Conservation (phyloP, 1,140 invertebrate genomes). For the Drosophila truncata region DNA sequence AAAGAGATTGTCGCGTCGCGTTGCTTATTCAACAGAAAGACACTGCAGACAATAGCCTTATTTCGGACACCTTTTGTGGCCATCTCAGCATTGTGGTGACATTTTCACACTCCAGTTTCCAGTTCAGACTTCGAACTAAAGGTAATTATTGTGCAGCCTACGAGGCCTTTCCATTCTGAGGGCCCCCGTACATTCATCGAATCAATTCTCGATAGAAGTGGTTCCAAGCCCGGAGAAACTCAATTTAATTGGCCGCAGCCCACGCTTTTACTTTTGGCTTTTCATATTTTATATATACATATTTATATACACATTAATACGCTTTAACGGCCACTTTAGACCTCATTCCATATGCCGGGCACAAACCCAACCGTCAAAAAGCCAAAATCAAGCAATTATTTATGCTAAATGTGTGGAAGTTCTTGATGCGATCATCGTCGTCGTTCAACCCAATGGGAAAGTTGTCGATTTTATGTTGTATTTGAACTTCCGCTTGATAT, state of each 20-base stretch:
- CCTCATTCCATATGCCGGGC: constrained; percentile 64
- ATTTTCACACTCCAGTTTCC: constrained; percentile 82
- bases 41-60: constrained; percentile 59
- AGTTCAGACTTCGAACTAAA: constrained; percentile 19
- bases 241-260: constrained; percentile 48
- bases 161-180: constrained; percentile 45
- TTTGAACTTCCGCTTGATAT: constrained; percentile 44
- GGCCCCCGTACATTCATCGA: constrained; percentile 17
- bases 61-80: constrained; percentile 59
- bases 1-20: constrained; percentile 54
- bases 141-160: constrained; percentile 45
- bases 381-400: constrained; percentile 70
- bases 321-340: constrained; percentile 68
- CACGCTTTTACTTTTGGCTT: constrained; percentile 68
- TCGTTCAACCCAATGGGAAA: constrained; percentile 37
- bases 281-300: constrained; percentile 40
- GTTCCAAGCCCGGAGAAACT: constrained; percentile 30
- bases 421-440: constrained; percentile 49
- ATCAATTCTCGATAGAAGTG: constrained; percentile 60
- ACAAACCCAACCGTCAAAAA: constrained; percentile 53
- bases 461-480: constrained; percentile 18
- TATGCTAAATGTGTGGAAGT: constrained; percentile 67
- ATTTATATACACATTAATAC: constrained; percentile 24
- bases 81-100: constrained; percentile 57
- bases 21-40: constrained; percentile 58